phyloP scores from a whole-genome alignment of 2,797 vertebrate genomes.

The Pseudomugil gertrudae region DNA sequence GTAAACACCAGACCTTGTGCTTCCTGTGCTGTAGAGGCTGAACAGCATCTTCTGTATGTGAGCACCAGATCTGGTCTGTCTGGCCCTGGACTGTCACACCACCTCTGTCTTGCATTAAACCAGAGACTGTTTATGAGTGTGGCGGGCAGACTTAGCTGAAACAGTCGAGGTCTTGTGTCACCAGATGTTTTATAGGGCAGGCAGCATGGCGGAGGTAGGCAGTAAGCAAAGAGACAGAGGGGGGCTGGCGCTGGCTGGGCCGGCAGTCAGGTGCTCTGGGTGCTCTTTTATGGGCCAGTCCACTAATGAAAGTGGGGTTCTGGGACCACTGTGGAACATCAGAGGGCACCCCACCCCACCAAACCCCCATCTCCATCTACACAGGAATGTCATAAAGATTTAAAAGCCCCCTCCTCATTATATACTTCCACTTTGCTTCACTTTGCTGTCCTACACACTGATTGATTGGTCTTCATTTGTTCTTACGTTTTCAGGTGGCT shows the following conservation, averaged over 20 bases:
- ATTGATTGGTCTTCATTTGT: slow-evolving; percentile 89
- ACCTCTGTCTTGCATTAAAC: slow-evolving; percentile 75
- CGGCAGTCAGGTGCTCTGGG: slow-evolving; percentile 86
- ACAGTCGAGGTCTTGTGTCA: slow-evolving; percentile 79
- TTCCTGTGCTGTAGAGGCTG: slow-evolving; percentile 34
- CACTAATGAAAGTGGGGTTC: slow-evolving; percentile 88
- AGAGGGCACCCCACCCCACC: slow-evolving; percentile 87
- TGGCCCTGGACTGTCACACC: slow-evolving; percentile 49
- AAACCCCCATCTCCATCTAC: slow-evolving; percentile 81
- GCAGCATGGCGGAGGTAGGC: slow-evolving; percentile 68
- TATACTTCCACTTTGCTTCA: slow-evolving; percentile 81
- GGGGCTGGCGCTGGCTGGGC: slow-evolving; percentile 78
- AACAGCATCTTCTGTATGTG: slow-evolving; percentile 29
- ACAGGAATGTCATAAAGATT: slow-evolving; percentile 93
- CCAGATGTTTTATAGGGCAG: slow-evolving; percentile 78
- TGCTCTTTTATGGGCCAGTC: slow-evolving; percentile 86
- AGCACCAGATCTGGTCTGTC: slow-evolving; percentile 43
- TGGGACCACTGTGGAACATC: slow-evolving; percentile 89
- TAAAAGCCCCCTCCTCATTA: slow-evolving; percentile 90
- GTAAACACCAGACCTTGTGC: slow-evolving; percentile 58
- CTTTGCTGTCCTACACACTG: slow-evolving; percentile 81
- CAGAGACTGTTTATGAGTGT: slow-evolving; percentile 71
- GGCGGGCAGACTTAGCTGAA: slow-evolving; percentile 62
- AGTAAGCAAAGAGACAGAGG: slow-evolving; percentile 57
- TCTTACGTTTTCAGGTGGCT: slow-evolving; percentile 62